A percentile compares a stretch with the other conserved stretches of the same genome.
Evolutionary conservation across 1,140 invertebrate species (phyloP).

Genomic region (Liolophura sinensis): DNA sequence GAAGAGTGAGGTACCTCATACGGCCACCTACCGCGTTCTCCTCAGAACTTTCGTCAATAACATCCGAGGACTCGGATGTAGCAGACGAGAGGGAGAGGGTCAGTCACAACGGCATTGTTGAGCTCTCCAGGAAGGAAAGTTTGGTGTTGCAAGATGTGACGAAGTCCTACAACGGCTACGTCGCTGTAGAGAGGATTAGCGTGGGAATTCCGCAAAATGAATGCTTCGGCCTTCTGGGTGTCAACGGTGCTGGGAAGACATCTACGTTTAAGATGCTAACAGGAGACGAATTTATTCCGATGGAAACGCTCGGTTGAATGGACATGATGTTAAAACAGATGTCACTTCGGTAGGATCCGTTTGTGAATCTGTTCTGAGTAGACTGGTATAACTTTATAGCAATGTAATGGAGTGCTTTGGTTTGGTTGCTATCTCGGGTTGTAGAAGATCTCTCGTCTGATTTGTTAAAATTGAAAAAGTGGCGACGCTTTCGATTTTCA

Average conservation of each 20-base stretch:
- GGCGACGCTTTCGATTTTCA: too few relatives aligned
- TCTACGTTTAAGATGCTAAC: constrained; percentile 56
- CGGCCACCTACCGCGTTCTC: background rate
- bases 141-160: constrained; percentile 30
- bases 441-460: too few relatives aligned
- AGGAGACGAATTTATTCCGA: constrained; percentile 33
- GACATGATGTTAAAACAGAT: constrained; percentile 42
- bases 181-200: constrained; percentile 74
- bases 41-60: background rate
- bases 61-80: constrained; percentile 1
- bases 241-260: constrained; percentile 56
- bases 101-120: background rate
- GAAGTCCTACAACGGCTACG: constrained; percentile 67
- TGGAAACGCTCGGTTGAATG: constrained; percentile 45
- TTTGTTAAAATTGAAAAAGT: too few relatives aligned
- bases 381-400: background rate
- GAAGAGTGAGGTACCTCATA: background rate
- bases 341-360: constrained; percentile 59
- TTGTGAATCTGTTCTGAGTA: too few relatives aligned
- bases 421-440: too few relatives aligned
- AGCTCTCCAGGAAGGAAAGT: constrained; percentile 9
- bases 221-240: constrained; percentile 85
- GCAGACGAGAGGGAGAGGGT: background rate
- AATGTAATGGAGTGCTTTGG: background rate
- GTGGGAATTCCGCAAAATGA: constrained; percentile 69